These are phyloP conservation scores for Argyresthia goedartella DNA, from an alignment of 2,888 invertebrate species.

Conservation along the genomic window DNA sequence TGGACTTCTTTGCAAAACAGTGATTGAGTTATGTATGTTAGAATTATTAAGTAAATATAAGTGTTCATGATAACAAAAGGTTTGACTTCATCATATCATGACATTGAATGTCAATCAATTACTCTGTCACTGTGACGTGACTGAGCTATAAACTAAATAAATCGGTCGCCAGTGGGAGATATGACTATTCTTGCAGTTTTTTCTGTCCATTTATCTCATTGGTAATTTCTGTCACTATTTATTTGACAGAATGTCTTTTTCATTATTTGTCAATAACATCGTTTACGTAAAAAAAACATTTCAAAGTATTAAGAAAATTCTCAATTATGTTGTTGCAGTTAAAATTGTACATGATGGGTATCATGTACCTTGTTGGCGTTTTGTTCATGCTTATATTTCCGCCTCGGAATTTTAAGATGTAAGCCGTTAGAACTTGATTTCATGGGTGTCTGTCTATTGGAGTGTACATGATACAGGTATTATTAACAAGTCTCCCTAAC, in stretches of 20 bases:
- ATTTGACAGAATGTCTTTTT: no score
- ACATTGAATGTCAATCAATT: conserved; percentile 24
- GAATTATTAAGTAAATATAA: conserved; percentile 43
- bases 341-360: conserved; percentile 44
- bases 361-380: conserved; percentile 43
- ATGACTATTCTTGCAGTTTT: no score
- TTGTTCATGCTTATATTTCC: conserved; percentile 50
- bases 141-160: not conserved
- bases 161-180: not conserved
- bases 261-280: no score
- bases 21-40: conserved; percentile 39
- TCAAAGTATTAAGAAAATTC: not conserved
- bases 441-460: not conserved
- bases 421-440: no score
- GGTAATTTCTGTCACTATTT: no score
- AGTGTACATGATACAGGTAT: not conserved
- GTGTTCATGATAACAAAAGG: conserved; percentile 53
- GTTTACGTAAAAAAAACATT: not conserved
- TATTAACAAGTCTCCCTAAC: not conserved
- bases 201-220: no score
- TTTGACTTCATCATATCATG: conserved; percentile 36
- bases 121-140: not conserved
- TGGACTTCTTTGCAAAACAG: conserved; percentile 23
- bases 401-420: conserved; percentile 53
- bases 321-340: conserved; percentile 45